Percentiles rank a stretch among this genome's conserved stretches.
Evolutionary conservation across 2,888 invertebrate genomes (phyloP).

Genomic region (Drosophila helvetica): DNA sequence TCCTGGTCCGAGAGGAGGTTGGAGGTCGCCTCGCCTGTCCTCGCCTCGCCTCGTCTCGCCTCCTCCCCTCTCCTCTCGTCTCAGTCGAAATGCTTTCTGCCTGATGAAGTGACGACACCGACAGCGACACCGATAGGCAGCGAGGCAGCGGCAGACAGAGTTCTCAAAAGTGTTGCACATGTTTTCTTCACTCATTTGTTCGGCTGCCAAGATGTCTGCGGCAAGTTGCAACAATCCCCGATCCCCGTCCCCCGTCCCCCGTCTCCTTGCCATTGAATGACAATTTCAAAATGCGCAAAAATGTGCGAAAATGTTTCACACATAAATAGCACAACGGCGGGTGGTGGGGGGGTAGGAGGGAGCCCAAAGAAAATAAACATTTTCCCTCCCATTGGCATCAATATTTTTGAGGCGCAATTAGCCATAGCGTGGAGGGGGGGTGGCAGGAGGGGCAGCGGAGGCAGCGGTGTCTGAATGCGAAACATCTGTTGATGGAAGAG

Average conservation of each 20-base stretch:
- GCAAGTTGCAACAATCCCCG: slow-evolving; percentile 10
- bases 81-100: slow-evolving; percentile 54
- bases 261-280: slow-evolving; percentile 46
- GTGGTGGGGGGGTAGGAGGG: slow-evolving; percentile 14
- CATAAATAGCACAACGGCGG: slow-evolving; percentile 58
- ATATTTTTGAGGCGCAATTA: slow-evolving; percentile 69
- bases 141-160: slow-evolving; percentile 4
- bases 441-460: neutral
- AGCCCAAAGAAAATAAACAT: slow-evolving; percentile 31
- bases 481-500: slow-evolving; percentile 43
- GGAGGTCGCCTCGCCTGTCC: slow-evolving; percentile 14
- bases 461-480: slow-evolving; percentile 51
- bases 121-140: slow-evolving; percentile 25
- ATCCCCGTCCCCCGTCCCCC: neutral
- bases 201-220: slow-evolving; percentile 59
- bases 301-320: slow-evolving; percentile 67
- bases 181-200: slow-evolving; percentile 47
- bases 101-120: slow-evolving; percentile 70
- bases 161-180: slow-evolving; percentile 38
- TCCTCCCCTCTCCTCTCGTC: too few species aligned
- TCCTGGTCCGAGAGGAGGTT: slow-evolving; percentile 41
- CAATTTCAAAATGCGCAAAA: slow-evolving; percentile 72
- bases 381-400: slow-evolving; percentile 21
- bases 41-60: neutral
- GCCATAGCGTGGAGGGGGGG: slow-evolving; percentile 31